phyloP scores from a whole-genome alignment of 2,888 invertebrate genomes.

The Lamellibrachia columna region DNA sequence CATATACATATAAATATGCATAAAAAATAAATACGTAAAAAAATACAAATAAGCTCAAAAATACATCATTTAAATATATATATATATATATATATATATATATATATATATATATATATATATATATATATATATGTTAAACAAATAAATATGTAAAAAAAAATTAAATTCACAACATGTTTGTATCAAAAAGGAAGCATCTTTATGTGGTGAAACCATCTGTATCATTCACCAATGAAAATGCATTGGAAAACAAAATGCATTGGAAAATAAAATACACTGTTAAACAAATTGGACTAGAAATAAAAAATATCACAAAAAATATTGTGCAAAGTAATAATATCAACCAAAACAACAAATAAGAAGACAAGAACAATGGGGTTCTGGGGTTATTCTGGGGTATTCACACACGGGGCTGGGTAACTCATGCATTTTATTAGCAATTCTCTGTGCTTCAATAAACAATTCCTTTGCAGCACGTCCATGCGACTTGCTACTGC shows the following conservation, averaged over 20 bases:
- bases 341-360: neutral
- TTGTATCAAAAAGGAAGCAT: neutral
- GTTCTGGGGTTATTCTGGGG: neutral
- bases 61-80: too few relatives aligned
- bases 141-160: neutral
- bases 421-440: slow-evolving; percentile 6
- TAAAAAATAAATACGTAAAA: too few relatives aligned
- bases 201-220: neutral
- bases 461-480: neutral
- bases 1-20: too few relatives aligned
- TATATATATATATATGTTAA: too few relatives aligned
- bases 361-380: neutral
- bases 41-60: too few relatives aligned
- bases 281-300: neutral
- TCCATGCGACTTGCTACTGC: neutral
- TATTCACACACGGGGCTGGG: neutral
- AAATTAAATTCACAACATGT: neutral
- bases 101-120: too few relatives aligned
- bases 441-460: neutral
- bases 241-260: neutral
- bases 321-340: neutral
- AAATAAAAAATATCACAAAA: neutral
- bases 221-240: neutral
- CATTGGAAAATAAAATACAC: neutral
- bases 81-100: too few relatives aligned